These are phyloP conservation scores for Hippocampus zosterae DNA, from an alignment of 2,113 vertebrate genomes.

Conservation along the genomic window DNA sequence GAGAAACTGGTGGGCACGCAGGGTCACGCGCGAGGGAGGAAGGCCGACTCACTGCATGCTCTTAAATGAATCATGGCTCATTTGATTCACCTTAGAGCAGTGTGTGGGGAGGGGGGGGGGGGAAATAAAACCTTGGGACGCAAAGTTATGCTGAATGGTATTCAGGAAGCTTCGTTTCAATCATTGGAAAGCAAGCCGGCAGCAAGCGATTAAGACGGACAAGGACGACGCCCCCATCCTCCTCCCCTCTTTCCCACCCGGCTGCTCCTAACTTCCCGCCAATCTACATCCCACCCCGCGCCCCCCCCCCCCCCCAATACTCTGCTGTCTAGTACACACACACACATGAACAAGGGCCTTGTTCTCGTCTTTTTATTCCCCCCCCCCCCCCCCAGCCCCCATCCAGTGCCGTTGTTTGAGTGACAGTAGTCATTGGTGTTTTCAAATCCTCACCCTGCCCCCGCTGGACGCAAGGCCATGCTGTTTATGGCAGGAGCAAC, in stretches of 20 bases:
- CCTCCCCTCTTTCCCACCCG: slow-evolving; percentile 32
- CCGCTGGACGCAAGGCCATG: slow-evolving; percentile 52
- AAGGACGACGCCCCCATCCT: slow-evolving; percentile 11
- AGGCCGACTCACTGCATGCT: slow-evolving; percentile 17
- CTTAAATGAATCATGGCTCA: slow-evolving; percentile 6
- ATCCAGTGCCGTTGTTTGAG: slow-evolving; percentile 63
- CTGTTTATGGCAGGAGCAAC: slow-evolving; percentile 58
- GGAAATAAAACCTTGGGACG: slow-evolving; percentile 20
- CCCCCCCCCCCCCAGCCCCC: slow-evolving; percentile 27
- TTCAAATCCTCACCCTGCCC: slow-evolving; percentile 39
- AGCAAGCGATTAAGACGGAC: slow-evolving; percentile 50
- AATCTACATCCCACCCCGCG: not conserved
- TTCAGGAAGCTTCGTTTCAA: not conserved
- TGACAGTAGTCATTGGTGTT: slow-evolving; percentile 52
- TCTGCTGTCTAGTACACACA: slow-evolving; percentile 1
- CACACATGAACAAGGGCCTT: slow-evolving; percentile 34
- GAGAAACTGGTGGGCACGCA: slow-evolving; percentile 45
- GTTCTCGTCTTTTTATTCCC: slow-evolving; percentile 52
- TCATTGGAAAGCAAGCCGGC: slow-evolving; percentile 23
- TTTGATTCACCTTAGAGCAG: slow-evolving; percentile 23
- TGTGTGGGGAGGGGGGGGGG: not conserved
- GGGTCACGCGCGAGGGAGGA: slow-evolving; percentile 41
- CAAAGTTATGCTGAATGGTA: slow-evolving; percentile 9
- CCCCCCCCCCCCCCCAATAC: slow-evolving; percentile 49
- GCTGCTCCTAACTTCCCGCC: slow-evolving; percentile 44